Base-by-base conservation (phyloP, 2,113 vertebrate genomes). In the Lepus timidus region DNA sequence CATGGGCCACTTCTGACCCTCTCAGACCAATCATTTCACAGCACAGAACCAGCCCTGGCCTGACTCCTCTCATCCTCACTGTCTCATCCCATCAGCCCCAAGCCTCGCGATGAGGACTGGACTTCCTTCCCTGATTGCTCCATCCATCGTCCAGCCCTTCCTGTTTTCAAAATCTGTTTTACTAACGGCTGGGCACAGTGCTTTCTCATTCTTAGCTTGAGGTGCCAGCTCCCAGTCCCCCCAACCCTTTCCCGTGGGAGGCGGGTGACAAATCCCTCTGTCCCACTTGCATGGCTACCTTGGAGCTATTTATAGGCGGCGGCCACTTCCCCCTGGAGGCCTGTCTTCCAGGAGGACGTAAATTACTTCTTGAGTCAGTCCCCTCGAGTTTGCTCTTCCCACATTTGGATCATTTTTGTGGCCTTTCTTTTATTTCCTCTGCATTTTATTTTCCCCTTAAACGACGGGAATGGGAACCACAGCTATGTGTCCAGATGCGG, bases 21-120 rank as follows among this genome's bases (percentile, higher is more conserved):
- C 95, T 92, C 96, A 91, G 91, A 76, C 70, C 94, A 86, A 95
- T 96, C 91, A 95, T 91, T 96, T 95, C 88, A 90, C 65, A 91
- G 80, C 65, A 91, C 61, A 84, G 71, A 86, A 29, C 83, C 88
- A 95, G 91, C 92, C 71, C 88, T 58, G 44, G 84, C 80, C 83
- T 70, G 64, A 92, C 73, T 90, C 68, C 70, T 95, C 97, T 96
- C 93, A 88, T 95, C 95, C 83, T 85, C 86, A 86, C 85, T 79
- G 94, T 90, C 93, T 94, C 85, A 91, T 80, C 94, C 11, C 8
- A 80, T 95, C 92, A 90, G 95, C 61, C 88, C 83, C 49, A 29
- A 67, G 65, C 27, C 0, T 2, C 89, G 78, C 51, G 88, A 80
- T 33, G 19, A 67, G 83, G 62, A 51, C 75, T 71, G 91, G 91